These are phyloP conservation scores for Sapajus apella DNA, from an alignment of 2,113 vertebrate genomes.

Conservation along the genomic window DNA sequence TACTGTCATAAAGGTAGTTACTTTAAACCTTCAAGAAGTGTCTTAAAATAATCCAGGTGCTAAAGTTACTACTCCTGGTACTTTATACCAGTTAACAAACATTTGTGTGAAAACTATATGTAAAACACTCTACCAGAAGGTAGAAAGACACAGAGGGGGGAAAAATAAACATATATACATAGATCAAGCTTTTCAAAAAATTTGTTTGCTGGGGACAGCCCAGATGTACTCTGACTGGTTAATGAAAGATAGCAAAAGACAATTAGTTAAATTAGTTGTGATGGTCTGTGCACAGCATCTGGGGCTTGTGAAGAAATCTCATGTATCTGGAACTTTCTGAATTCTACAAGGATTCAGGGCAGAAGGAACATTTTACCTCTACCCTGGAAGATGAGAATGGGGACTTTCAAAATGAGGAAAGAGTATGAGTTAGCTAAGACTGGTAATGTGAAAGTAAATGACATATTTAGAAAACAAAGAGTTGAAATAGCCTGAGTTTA, in stretches of 20 bases:
- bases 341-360: background rate
- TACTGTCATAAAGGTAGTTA: background rate
- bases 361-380: background rate
- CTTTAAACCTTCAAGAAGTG: background rate
- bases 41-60: background rate
- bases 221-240: background rate
- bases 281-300: background rate
- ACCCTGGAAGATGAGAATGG: background rate
- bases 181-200: background rate
- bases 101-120: background rate
- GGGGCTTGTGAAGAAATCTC: background rate
- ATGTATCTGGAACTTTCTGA: background rate
- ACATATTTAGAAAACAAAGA: background rate
- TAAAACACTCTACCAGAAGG: background rate
- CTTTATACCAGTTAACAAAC: background rate
- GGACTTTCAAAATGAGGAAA: background rate
- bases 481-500: background rate
- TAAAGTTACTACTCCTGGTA: background rate
- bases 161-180: background rate
- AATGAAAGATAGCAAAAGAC: background rate
- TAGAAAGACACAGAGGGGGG: background rate
- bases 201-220: background rate
- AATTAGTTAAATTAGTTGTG: background rate
- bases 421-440: background rate
- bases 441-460: background rate